Evolutionary conservation across 1,140 invertebrate genomes (phyloP).

Genomic region (Diorhabda sublineata): DNA sequence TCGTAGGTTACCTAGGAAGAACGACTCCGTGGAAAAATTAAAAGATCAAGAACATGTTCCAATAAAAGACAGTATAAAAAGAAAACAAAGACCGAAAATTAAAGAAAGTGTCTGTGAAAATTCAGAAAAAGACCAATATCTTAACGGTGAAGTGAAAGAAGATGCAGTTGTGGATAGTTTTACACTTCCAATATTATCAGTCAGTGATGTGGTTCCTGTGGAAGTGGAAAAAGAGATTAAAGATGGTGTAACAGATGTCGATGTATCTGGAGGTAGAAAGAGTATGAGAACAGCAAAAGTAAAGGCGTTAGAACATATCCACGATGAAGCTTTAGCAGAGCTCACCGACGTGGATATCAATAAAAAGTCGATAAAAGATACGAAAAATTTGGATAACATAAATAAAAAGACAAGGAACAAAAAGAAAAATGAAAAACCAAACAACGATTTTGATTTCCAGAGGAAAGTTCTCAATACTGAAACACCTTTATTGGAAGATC

Average conservation of each 20-base stretch:
- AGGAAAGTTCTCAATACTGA: background rate
- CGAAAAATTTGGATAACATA: background rate
- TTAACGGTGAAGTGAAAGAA: background rate
- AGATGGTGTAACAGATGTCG: background rate
- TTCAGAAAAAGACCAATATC: background rate
- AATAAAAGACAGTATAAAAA: background rate
- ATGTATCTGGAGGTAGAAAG: conserved; percentile 8
- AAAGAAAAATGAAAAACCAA: background rate
- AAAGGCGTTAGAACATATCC: conserved; percentile 28
- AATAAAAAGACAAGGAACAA: conserved; percentile 7
- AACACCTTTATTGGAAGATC: conserved; percentile 8
- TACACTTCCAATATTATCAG: background rate
- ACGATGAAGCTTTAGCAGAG: conserved; percentile 21
- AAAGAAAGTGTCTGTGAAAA: background rate
- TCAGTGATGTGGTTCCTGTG: background rate
- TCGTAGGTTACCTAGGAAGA: background rate
- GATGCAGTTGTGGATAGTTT: background rate
- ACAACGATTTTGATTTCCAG: background rate
- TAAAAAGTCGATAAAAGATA: background rate
- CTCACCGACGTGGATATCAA: conserved; percentile 8
- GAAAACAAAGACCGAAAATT: conserved; percentile 5
- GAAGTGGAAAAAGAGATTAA: background rate
- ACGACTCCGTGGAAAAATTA: background rate
- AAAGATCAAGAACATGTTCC: background rate
- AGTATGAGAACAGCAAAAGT: conserved; percentile 24